Conservation (phyloP, 1,140 invertebrate genomes). For the Psix sp. region DNA sequence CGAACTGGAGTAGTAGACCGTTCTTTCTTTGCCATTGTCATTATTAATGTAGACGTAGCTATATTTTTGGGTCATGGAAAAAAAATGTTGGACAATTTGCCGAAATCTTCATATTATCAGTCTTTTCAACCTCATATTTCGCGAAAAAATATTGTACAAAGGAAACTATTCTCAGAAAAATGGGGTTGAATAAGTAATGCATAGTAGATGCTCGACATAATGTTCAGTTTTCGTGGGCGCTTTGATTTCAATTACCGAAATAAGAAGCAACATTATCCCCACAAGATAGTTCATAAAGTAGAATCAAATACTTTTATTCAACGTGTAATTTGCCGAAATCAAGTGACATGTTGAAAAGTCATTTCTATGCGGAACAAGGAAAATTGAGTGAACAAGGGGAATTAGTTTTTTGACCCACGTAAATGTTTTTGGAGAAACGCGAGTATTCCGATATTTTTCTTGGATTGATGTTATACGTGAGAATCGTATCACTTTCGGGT, state of each 20-base stretch:
- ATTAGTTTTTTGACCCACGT: too few relatives aligned
- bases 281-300: too few relatives aligned
- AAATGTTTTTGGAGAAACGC: too few relatives aligned
- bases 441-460: too few relatives aligned
- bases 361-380: too few relatives aligned
- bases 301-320: too few relatives aligned
- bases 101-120: constrained; percentile 52
- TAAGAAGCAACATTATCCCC: too few relatives aligned
- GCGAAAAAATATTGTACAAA: constrained; percentile 39
- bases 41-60: constrained; percentile 54
- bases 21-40: constrained; percentile 52
- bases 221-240: constrained; percentile 9
- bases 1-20: constrained; percentile 55
- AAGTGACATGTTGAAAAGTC: too few relatives aligned
- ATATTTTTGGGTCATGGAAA: constrained; percentile 52
- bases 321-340: too few relatives aligned
- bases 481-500: too few relatives aligned
- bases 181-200: constrained; percentile 41
- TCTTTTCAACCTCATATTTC: constrained; percentile 36
- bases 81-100: constrained; percentile 52
- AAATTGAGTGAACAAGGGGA: too few relatives aligned
- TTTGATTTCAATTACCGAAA: constrained; percentile 35
- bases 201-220: constrained; percentile 26
- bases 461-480: too few relatives aligned
- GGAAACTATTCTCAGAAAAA: constrained; percentile 25